phyloP scores from a whole-genome alignment of 35 echinoderm and acorn worm genomes.

The Heliocidaris erythrogramma region DNA sequence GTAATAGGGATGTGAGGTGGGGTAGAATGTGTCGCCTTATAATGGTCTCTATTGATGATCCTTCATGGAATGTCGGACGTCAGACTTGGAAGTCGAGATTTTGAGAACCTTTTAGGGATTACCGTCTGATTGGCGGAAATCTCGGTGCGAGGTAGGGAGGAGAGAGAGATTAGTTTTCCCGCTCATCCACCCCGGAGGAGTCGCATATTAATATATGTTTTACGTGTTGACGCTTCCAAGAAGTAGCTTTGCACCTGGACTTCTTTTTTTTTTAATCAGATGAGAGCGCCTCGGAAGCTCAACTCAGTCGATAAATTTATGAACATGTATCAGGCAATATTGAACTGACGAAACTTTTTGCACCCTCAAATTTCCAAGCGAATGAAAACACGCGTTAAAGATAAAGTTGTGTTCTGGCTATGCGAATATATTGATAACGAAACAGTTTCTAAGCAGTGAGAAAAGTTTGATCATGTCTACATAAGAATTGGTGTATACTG shows the following conservation, averaged over 20 bases:
- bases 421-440: too few relatives aligned
- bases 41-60: background rate
- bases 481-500: too few relatives aligned
- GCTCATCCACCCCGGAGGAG: background rate
- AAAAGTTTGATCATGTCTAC: too few relatives aligned
- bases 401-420: too few relatives aligned
- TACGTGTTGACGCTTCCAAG: background rate
- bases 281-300: background rate
- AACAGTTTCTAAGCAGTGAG: too few relatives aligned
- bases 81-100: background rate
- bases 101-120: slow-evolving; percentile 17
- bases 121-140: background rate
- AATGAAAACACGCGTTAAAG: background rate
- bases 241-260: background rate
- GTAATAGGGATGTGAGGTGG: background rate
- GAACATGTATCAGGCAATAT: background rate
- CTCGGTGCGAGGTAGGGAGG: background rate
- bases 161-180: background rate
- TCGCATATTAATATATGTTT: background rate
- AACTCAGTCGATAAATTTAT: background rate
- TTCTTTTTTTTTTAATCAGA: background rate
- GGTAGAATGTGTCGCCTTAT: background rate
- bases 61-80: background rate
- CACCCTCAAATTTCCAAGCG: background rate
- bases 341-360: background rate